phyloP scores from a whole-genome alignment of 2,113 vertebrate species.

The Origma solitaria region DNA sequence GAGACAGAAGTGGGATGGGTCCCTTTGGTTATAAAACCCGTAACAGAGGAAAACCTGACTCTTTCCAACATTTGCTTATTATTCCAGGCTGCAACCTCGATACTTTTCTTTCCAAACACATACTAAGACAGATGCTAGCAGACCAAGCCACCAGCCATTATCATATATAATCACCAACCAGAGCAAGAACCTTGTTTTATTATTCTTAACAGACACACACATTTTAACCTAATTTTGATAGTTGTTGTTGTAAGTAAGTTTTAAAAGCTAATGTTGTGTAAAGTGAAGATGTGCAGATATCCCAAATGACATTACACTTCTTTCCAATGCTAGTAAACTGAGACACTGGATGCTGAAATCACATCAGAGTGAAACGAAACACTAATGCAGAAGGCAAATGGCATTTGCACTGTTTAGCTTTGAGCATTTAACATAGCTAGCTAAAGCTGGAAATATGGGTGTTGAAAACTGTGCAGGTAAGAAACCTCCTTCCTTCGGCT shows the following conservation, averaged over 20 bases:
- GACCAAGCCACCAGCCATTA: neutral
- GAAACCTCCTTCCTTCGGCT: neutral
- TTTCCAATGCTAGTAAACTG: neutral
- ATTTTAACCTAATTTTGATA: constrained; percentile 19
- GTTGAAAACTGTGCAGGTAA: neutral
- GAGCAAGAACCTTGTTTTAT: constrained; percentile 10
- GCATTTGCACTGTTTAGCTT: neutral
- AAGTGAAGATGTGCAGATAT: constrained; percentile 40
- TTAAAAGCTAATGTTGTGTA: neutral
- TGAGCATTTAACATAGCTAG: neutral
- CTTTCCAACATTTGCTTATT: neutral
- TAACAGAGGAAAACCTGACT: neutral
- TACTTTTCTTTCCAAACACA: neutral
- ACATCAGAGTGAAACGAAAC: constrained; percentile 9
- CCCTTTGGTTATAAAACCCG: neutral
- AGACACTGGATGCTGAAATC: neutral
- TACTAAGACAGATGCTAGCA: neutral
- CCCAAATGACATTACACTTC: constrained; percentile 19
- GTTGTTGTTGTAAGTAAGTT: neutral
- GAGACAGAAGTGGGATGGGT: neutral
- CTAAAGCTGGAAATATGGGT: neutral
- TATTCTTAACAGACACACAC: constrained; percentile 7
- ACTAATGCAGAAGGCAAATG: neutral
- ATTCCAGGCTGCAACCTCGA: neutral
- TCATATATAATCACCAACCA: neutral